A percentile compares a stretch with the other conserved stretches of the same genome.
phyloP scores from a whole-genome alignment of 2,888 invertebrate species.

The Macaria notata region DNA sequence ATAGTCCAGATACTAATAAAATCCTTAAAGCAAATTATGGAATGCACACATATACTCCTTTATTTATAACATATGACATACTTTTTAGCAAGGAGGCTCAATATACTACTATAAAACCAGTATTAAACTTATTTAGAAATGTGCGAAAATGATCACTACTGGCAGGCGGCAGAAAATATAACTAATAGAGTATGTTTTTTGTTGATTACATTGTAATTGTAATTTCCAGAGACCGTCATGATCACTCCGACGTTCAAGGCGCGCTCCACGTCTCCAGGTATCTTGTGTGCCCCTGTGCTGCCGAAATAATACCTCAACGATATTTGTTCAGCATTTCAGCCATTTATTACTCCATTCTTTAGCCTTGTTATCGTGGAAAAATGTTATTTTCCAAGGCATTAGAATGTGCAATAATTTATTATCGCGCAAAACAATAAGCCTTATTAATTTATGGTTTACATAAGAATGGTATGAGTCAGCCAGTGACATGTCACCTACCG shows the following conservation, averaged over 20 bases:
- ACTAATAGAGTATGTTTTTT: too few relatives aligned
- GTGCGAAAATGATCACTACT: too few relatives aligned
- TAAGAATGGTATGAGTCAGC: conserved; percentile 50
- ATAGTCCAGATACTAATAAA: too few relatives aligned
- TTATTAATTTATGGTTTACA: conserved; percentile 47
- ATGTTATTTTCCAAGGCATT: conserved; percentile 31
- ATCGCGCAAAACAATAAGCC: conserved; percentile 37
- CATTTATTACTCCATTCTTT: conserved; percentile 34
- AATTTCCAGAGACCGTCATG: conserved; percentile 87
- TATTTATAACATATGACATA: too few relatives aligned
- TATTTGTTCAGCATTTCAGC: not conserved
- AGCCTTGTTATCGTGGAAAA: conserved; percentile 31
- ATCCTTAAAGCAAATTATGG: too few relatives aligned
- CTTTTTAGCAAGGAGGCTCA: too few relatives aligned
- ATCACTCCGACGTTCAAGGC: conserved; percentile 92
- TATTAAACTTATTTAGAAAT: too few relatives aligned
- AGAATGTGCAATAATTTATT: conserved; percentile 42
- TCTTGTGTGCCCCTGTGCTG: conserved; percentile 39
- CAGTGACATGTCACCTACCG: conserved; percentile 36
- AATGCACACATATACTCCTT: too few relatives aligned
- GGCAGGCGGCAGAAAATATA: too few relatives aligned
- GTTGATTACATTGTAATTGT: conserved; percentile 50
- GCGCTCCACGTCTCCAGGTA: conserved; percentile 88
- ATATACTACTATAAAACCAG: too few relatives aligned
- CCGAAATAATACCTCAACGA: not conserved